phyloP scores from a whole-genome alignment of 1,140 invertebrate genomes.

The Lordiphosa collinella region DNA sequence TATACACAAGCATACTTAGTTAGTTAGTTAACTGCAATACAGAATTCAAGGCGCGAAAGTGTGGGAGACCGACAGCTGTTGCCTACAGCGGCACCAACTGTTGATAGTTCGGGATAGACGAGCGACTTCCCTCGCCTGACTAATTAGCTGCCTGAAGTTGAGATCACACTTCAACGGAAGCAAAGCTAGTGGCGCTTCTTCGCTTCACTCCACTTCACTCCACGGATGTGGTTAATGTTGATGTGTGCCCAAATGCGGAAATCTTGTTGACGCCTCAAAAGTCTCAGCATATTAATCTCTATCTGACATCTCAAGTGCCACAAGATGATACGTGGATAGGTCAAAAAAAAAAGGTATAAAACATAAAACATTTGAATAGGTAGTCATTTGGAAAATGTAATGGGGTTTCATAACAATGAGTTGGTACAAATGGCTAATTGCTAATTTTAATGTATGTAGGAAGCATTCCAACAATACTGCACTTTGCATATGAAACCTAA shows the following conservation, averaged over 20 bases:
- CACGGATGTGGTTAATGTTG: conserved; percentile 28
- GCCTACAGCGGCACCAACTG: conserved; percentile 21
- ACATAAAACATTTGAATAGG: conserved; percentile 24
- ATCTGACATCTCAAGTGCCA: conserved; percentile 40
- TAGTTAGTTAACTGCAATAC: conserved; percentile 21
- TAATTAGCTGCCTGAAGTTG: conserved; percentile 52
- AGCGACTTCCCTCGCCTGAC: conserved; percentile 24
- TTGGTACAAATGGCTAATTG: conserved; percentile 34
- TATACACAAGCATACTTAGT: conserved; percentile 12
- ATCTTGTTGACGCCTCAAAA: conserved; percentile 46
- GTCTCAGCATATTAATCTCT: conserved; percentile 53
- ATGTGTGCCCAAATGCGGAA: conserved; percentile 60
- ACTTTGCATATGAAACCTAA: background rate
- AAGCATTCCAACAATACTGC: background rate
- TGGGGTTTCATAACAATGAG: conserved; percentile 55
- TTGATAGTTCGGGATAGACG: conserved; percentile 43
- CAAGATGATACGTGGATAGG: conserved; percentile 57
- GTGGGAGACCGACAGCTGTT: conserved; percentile 45
- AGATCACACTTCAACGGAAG: conserved; percentile 39
- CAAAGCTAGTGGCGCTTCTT: conserved; percentile 31
- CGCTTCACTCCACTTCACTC: conserved; percentile 28
- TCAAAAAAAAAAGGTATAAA: conserved; percentile 14
- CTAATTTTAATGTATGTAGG: conserved; percentile 1
- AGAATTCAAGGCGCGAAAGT: conserved; percentile 47
- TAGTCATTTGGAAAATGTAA: conserved; percentile 58